Evolutionary conservation across 2,113 vertebrate genomes (phyloP).

Genomic region (Talpa occidentalis): DNA sequence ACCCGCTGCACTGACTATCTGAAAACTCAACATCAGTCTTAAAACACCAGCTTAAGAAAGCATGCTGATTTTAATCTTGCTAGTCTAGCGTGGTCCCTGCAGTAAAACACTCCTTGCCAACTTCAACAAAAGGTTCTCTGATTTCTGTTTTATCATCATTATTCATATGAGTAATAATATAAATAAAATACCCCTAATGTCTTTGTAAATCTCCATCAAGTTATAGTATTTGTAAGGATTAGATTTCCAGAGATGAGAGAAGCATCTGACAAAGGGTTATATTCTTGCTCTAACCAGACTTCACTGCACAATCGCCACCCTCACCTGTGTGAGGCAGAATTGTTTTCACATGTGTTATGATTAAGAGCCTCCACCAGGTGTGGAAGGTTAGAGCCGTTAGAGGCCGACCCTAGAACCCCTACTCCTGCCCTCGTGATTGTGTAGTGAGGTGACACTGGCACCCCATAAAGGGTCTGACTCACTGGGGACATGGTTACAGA

Average conservation of each 20-base stretch:
- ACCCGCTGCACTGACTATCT: neutral
- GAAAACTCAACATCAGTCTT: neutral
- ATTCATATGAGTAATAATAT: neutral
- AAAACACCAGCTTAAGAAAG: neutral
- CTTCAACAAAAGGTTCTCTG: neutral
- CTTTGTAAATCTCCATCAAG: neutral
- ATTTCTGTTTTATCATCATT: neutral
- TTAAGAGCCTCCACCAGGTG: too few relatives aligned
- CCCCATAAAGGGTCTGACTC: conserved; percentile 51
- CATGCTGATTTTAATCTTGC: neutral
- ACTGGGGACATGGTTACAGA: conserved; percentile 58
- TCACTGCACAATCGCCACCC: too few relatives aligned
- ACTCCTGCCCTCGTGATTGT: conserved; percentile 60
- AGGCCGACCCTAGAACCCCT: neutral
- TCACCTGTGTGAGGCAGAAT: neutral
- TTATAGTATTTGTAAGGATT: neutral
- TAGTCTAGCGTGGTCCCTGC: neutral
- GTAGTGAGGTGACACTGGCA: conserved; percentile 52
- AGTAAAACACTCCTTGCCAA: neutral
- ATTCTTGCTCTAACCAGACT: neutral
- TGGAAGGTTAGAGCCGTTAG: neutral
- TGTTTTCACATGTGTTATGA: neutral
- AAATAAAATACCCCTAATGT: neutral
- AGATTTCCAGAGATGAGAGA: neutral
- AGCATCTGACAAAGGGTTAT: neutral